A percentile compares a stretch with the other conserved stretches of the same genome.
These are phyloP conservation scores for Nomada ruficornis DNA, from an alignment of 2,888 invertebrate genomes.

Conservation along the genomic window DNA sequence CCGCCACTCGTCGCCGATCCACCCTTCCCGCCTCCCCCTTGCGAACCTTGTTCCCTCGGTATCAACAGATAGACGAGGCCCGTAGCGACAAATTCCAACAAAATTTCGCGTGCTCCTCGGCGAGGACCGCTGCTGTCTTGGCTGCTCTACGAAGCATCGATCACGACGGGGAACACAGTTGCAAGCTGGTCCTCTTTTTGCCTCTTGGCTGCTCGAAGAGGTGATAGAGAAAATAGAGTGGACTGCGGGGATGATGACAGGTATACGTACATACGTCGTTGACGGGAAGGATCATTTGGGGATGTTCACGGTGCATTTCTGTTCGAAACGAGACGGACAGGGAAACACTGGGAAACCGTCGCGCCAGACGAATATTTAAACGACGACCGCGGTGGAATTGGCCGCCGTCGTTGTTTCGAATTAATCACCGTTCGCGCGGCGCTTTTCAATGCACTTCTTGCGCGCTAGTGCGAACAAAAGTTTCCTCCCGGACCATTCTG, in stretches of 20 bases:
- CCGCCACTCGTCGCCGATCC: not conserved
- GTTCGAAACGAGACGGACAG: constrained; percentile 7
- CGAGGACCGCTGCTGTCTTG: no score
- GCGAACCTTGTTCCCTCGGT: not conserved
- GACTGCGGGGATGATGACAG: no score
- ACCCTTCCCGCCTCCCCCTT: not conserved
- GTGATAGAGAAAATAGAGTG: no score
- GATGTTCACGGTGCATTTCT: no score
- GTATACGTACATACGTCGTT: no score
- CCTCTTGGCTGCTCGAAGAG: no score
- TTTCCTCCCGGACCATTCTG: not conserved
- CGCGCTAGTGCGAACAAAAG: not conserved
- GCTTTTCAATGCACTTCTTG: not conserved
- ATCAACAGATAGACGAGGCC: constrained; percentile 2
- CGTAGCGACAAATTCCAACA: not conserved
- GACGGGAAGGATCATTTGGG: no score
- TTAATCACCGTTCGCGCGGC: constrained; percentile 9
- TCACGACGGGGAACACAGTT: no score
- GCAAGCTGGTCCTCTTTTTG: no score
- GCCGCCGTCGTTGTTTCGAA: constrained; percentile 37
- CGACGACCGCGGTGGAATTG: constrained; percentile 57
- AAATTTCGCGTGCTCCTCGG: no score
- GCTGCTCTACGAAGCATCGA: no score
- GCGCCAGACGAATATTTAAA: constrained; percentile 70
- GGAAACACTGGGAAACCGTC: constrained; percentile 30